phyloP scores from a whole-genome alignment of 2,888 invertebrate species.

The Hydroisotoma schaefferi region DNA sequence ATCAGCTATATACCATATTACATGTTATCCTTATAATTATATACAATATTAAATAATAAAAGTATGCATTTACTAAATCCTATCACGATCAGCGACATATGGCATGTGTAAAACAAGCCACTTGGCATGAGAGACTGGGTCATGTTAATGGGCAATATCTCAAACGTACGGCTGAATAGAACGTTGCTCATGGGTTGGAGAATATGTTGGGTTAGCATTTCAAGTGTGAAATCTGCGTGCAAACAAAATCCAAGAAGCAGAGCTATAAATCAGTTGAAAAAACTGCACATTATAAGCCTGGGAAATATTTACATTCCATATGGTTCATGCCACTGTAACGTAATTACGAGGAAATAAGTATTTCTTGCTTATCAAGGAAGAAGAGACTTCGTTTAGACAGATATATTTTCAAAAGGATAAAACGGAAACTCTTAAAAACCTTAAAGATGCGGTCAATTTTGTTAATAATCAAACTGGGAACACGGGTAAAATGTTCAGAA shows the following conservation, averaged over 20 bases:
- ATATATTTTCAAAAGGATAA: slow-evolving; percentile 21
- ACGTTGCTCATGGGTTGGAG: slow-evolving; percentile 24
- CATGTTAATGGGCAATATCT: slow-evolving; percentile 24
- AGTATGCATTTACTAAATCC: too few relatives aligned
- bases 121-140: slow-evolving; percentile 27
- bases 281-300: background rate
- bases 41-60: too few relatives aligned
- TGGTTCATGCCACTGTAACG: slow-evolving; percentile 12
- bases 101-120: slow-evolving; percentile 6
- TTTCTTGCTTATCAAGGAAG: slow-evolving; percentile 25
- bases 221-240: slow-evolving; percentile 17
- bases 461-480: slow-evolving; percentile 20
- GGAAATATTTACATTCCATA: background rate
- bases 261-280: background rate
- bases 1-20: too few relatives aligned
- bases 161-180: slow-evolving; percentile 13
- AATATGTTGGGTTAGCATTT: background rate
- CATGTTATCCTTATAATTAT: too few relatives aligned
- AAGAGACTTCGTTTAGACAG: slow-evolving; percentile 16
- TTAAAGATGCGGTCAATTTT: slow-evolving; percentile 16
- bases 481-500: slow-evolving; percentile 12
- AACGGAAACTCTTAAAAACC: slow-evolving; percentile 7
- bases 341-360: slow-evolving; percentile 16
- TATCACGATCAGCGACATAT: too few relatives aligned
- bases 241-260: slow-evolving; percentile 18